Base-by-base conservation (phyloP, 2,797 vertebrate genomes). In the Xiphophorus birchmanni region DNA sequence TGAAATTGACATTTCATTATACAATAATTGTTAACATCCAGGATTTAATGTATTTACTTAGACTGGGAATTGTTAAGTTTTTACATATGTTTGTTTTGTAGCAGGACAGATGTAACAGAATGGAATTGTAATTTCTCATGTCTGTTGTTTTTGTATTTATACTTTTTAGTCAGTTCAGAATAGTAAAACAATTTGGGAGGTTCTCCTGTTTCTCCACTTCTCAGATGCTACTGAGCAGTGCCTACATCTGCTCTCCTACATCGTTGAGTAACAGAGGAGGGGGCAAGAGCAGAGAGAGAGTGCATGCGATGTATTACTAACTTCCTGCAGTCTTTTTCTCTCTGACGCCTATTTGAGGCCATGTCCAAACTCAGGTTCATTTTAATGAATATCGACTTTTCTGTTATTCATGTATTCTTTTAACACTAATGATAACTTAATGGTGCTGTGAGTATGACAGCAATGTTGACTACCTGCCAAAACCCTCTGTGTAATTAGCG, bases 371-470 rank as follows among this genome's bases (percentile, higher is more conserved):
- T n/a, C 11, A n/a, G 32, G 32, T 32, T 32, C 32, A 32, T 32
- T 32, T 32, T 32, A 32, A 32, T 32, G 32, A 32, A 32, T 2
- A 32, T 32, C 1, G 32, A 32, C 18, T 26, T 42, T 69, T 18
- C 40, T 42, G n/a, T 87, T 74, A 58, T 37, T 74, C 79, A 76
- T 82, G 52, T 84, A 81, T 77, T 79, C 78, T 65, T 69, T 75
- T 58, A 75, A 82, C 76, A 75, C 67, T 83, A 90, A 90, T 86
- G 87, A 76, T 75, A 79, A 29, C 81, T 80, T 92, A 87, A 91
- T 90, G 81, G 77, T 63, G 69, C 82, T 82, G 60, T 88, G 75
- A 89, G 80, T 82, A 77, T 83, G 84, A 85, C 85, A 69, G 73
- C 79, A 73, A 87, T 87, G 87, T 86, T 83, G 58, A 76, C 82